A percentile compares a stretch with the other conserved stretches of the same genome.
Conservation (phyloP, 2,888 invertebrate species). For the Achlya flavicornis region DNA sequence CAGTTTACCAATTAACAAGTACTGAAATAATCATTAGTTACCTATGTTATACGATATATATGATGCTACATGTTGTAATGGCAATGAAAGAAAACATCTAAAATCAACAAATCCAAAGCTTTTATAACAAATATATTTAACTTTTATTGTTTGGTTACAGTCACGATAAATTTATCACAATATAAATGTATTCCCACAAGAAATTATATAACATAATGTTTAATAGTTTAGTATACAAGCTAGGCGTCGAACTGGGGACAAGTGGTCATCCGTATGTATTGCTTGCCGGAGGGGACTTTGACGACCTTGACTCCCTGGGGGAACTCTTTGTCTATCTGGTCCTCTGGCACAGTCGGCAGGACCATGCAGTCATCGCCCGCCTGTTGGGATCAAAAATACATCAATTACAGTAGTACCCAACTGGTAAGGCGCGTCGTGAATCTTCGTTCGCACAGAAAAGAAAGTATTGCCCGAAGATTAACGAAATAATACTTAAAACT, state of each 20-base stretch:
- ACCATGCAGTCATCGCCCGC: constrained; percentile 95
- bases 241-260: constrained; percentile 67
- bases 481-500: no score
- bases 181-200: neutral
- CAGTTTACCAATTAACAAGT: no score
- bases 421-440: no score
- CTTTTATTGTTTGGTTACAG: neutral
- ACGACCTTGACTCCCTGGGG: constrained; percentile 87
- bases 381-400: constrained; percentile 69
- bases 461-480: no score
- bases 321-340: constrained; percentile 88
- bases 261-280: constrained; percentile 90
- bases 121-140: neutral
- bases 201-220: neutral
- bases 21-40: no score
- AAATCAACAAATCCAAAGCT: neutral
- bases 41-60: no score
- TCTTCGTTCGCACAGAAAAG: no score
- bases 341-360: constrained; percentile 89
- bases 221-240: neutral
- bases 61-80: no score
- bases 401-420: no score
- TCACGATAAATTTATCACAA: neutral
- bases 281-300: constrained; percentile 92
- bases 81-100: neutral